Evolutionary conservation across 2,888 invertebrate genomes (phyloP).

Genomic region (Eupithecia vulgata): DNA sequence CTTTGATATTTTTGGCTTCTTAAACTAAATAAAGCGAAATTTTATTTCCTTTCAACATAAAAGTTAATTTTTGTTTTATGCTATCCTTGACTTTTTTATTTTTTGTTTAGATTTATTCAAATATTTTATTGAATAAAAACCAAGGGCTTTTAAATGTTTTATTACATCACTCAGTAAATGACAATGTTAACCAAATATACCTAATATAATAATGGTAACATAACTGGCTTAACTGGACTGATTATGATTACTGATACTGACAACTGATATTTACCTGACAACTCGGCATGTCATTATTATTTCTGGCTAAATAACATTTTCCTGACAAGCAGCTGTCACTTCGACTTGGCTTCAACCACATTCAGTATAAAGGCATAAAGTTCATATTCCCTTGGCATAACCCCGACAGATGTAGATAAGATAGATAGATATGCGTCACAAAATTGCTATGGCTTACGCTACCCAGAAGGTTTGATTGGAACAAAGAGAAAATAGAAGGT

Average conservation of each 20-base stretch:
- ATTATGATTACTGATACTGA: too few relatives aligned
- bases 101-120: too few relatives aligned
- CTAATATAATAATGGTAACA: neutral
- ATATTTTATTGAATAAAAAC: neutral
- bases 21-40: neutral
- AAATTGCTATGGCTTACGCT: neutral
- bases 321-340: constrained; percentile 9
- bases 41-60: neutral
- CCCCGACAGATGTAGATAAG: constrained; percentile 28
- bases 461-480: neutral
- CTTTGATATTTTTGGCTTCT: neutral
- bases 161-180: neutral
- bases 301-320: constrained; percentile 16
- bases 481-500: neutral
- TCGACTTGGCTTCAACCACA: neutral
- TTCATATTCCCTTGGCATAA: constrained; percentile 16
- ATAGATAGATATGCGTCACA: constrained; percentile 27
- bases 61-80: neutral
- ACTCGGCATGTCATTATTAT: constrained; percentile 9
- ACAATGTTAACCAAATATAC: neutral
- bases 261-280: neutral
- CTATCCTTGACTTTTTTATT: neutral
- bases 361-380: constrained; percentile 1
- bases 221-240: too few relatives aligned
- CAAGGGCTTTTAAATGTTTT: neutral